These are phyloP conservation scores for Sarcophaga caerulescens DNA, from an alignment of 2,888 invertebrate species.

Conservation along the genomic window DNA sequence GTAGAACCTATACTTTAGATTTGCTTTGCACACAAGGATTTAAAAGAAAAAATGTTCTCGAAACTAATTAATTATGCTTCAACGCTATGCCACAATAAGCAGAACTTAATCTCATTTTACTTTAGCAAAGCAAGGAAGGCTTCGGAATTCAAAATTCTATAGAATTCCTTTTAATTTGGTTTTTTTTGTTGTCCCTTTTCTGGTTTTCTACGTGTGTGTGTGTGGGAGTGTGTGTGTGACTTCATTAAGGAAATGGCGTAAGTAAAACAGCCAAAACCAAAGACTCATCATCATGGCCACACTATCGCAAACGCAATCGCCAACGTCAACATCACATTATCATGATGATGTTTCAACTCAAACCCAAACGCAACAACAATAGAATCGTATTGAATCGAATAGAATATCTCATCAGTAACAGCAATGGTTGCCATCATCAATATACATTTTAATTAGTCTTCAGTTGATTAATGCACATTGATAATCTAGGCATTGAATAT, in stretches of 20 bases:
- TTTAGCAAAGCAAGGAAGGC: background rate
- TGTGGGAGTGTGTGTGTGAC: conserved; percentile 12
- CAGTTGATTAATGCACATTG: conserved; percentile 68
- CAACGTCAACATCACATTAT: no score
- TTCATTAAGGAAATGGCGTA: conserved; percentile 29
- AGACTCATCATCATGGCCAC: background rate
- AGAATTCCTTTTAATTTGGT: background rate
- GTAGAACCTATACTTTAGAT: no score
- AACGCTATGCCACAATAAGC: background rate
- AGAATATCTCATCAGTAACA: conserved; percentile 3
- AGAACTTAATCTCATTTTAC: background rate
- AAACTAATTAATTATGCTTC: no score
- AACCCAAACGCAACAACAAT: no score
- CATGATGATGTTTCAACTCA: no score
- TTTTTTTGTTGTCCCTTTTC: no score
- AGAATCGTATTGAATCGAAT: no score
- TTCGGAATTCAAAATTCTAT: conserved; percentile 25
- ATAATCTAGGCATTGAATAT: conserved; percentile 50
- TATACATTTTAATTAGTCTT: conserved; percentile 65
- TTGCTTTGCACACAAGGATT: no score
- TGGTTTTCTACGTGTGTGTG: no score
- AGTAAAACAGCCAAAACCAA: background rate
- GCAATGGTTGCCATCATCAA: conserved; percentile 39
- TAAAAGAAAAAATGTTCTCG: no score
- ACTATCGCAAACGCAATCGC: no score